These are phyloP conservation scores for Cataglyphis livida DNA, from an alignment of 2,888 invertebrate genomes.

Conservation along the genomic window DNA sequence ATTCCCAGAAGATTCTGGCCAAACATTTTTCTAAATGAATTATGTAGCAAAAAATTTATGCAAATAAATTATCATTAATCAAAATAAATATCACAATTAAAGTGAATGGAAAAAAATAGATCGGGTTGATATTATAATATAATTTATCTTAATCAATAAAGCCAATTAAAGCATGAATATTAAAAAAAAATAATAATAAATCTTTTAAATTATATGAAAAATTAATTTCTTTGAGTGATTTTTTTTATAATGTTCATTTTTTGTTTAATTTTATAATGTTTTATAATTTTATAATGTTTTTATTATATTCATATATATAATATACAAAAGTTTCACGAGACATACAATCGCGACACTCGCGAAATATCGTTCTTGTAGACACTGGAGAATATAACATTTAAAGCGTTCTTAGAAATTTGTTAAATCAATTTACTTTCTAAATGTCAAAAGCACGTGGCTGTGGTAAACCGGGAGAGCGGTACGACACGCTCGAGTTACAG, in stretches of 20 bases:
- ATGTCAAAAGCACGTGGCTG: conserved; percentile 43
- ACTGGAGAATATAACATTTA: background rate
- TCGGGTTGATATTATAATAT: background rate
- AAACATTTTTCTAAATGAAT: background rate
- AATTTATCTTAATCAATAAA: background rate
- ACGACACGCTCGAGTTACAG: conserved; percentile 30
- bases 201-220: background rate
- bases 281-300: background rate
- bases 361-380: background rate
- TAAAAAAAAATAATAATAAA: background rate
- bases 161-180: background rate
- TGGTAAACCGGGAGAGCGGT: background rate
- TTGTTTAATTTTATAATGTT: background rate
- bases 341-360: background rate
- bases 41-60: background rate
- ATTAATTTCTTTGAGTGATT: background rate
- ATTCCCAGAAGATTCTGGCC: background rate
- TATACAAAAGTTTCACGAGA: background rate
- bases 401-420: conserved; percentile 17
- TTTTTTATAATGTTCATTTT: background rate
- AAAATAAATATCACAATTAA: conserved; percentile 9
- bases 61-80: conserved; percentile 20
- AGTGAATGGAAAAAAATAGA: background rate
- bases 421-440: conserved; percentile 29
- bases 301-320: background rate